Evolutionary conservation across 2,797 vertebrate genomes (phyloP), one percentile per base, ranked within the genome.

Genomic region (Anguilla marmorata): DNA sequence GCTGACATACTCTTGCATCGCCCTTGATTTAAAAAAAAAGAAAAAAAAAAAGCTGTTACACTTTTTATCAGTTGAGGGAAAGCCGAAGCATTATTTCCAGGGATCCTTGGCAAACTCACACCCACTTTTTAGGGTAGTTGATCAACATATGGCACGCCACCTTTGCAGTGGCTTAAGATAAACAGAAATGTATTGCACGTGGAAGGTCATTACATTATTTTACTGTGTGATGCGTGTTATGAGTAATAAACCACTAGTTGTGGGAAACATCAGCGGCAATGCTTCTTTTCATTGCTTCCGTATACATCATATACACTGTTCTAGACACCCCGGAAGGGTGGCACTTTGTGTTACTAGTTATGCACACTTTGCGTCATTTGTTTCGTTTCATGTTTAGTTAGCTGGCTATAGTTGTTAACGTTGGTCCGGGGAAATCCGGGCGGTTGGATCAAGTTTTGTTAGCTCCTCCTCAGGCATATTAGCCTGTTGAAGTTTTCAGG

Each of bases 311-410:
- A 69, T 69, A 52, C 84, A 76, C 86, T 86, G 79, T 85, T 82
- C 79, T 11, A 24, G 45, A 82, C 90, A 89, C 91, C 92, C 41
- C 93, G 93, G 92, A 92, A 93, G 93, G 92, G 92, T 91, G 93
- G 90, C 90, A 93, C 93, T 91, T 19, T 50, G 41, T 21, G 79
- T 79, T 48, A 50, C n/a, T 69, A 82, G 79, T 91, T 93, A 91
- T 92, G 91, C 90, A 91, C 90, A 90, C 24, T 82, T 82, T 50
- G 45, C 79, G 79, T 82, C 79, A 82, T 50, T 48, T 82, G 79
- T 48, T 82, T 82, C 79, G 79, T 82, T 82, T 82, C 79, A 82
- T 50, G 79, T 82, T n/a, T 82, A 82, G 79, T 48, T 82, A 50
- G 79, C 45, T 79, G 19, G 16, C 33, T 41, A 45, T 58, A 58